These are phyloP conservation scores for Grus americana DNA, from an alignment of 2,113 vertebrate genomes.

Conservation along the genomic window DNA sequence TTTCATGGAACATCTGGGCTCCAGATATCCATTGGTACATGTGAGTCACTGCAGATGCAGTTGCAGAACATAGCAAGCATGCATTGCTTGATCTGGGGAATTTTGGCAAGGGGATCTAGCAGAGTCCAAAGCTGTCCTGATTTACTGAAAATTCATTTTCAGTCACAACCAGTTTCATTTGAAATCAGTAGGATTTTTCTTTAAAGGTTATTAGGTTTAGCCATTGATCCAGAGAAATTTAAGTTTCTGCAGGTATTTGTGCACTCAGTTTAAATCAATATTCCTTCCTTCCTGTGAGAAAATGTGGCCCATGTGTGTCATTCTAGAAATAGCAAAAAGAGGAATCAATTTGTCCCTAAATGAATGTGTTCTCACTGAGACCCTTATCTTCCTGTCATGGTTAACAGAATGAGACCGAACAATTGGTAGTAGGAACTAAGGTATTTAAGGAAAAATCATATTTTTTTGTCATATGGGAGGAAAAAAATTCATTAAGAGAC, in stretches of 20 bases:
- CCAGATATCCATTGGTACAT: conserved; percentile 9
- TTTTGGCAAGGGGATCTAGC: neutral
- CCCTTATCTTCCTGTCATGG: neutral
- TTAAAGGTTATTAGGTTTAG: neutral
- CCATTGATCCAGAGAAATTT: neutral
- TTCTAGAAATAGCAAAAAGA: neutral
- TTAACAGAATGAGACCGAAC: neutral
- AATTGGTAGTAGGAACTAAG: neutral
- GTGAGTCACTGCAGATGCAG: neutral
- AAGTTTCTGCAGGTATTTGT: neutral
- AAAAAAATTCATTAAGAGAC: neutral
- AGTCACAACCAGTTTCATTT: neutral
- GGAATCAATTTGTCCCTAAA: neutral
- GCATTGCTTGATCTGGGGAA: neutral
- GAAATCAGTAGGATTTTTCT: neutral
- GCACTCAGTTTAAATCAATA: neutral
- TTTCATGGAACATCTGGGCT: neutral
- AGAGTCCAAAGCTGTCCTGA: neutral
- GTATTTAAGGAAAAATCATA: neutral
- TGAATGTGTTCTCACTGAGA: neutral
- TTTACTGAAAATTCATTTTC: neutral
- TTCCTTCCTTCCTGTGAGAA: neutral
- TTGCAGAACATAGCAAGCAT: neutral
- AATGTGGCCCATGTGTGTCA: neutral
- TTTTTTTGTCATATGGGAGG: neutral